Conservation (phyloP, 2,797 vertebrate species). For the Glyptemys insculpta region DNA sequence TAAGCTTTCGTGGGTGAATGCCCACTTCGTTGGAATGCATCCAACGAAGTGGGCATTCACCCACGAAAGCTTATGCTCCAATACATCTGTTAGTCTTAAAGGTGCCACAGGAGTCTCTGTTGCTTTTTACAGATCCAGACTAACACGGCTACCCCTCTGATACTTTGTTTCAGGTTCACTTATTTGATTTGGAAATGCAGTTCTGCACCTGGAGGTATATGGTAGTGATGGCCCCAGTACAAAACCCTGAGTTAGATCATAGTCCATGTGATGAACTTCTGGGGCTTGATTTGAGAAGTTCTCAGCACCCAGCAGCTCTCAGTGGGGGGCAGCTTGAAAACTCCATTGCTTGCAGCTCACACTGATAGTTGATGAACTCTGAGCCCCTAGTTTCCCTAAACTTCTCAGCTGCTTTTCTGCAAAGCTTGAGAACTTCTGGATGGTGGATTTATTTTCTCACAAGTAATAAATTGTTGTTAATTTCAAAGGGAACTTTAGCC, state of each 20-base stretch:
- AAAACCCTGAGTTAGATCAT: neutral
- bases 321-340: neutral
- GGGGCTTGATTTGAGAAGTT: neutral
- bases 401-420: too few relatives aligned
- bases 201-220: rapidly evolving
- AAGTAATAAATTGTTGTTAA: too few relatives aligned
- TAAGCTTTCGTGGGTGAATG: too few relatives aligned
- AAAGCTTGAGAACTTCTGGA: neutral
- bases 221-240: neutral
- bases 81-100: too few relatives aligned
- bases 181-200: neutral
- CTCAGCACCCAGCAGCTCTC: neutral
- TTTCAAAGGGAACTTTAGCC: neutral
- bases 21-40: too few relatives aligned
- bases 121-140: too few relatives aligned
- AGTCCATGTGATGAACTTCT: neutral
- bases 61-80: too few relatives aligned
- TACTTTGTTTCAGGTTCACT: neutral
- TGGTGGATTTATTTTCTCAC: neutral
- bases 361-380: neutral
- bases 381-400: too few relatives aligned
- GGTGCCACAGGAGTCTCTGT: too few relatives aligned
- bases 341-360: rapidly evolving
- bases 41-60: too few relatives aligned
- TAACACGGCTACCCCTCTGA: too few relatives aligned